Evolutionary conservation across 2,797 vertebrate genomes (phyloP).

Genomic region (Tenualosa thibaudeaui): DNA sequence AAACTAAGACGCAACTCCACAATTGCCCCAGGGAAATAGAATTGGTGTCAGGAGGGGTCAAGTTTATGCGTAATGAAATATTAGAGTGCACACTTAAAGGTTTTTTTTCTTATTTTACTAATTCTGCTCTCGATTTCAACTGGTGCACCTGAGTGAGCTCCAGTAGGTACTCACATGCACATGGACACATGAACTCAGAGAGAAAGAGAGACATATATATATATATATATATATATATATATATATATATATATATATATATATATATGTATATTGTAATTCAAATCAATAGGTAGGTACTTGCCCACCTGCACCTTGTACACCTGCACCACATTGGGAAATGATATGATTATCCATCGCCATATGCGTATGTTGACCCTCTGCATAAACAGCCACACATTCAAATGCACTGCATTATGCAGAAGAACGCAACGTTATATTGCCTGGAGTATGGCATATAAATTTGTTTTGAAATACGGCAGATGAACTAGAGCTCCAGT

Average conservation of each 20-base stretch:
- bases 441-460: neutral
- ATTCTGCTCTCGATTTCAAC: conserved; percentile 90
- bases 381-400: neutral
- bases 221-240: neutral
- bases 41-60: conserved; percentile 84
- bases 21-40: conserved; percentile 83
- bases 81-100: conserved; percentile 89
- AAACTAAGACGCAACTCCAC: conserved; percentile 72
- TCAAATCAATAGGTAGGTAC: neutral
- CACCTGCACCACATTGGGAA: neutral
- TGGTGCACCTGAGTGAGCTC: conserved; percentile 71
- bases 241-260: neutral
- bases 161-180: conserved; percentile 54
- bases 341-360: neutral
- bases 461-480: neutral
- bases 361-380: neutral
- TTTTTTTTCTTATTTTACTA: conserved; percentile 70
- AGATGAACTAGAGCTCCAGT: neutral
- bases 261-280: neutral
- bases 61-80: conserved; percentile 99
- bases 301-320: neutral
- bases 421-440: neutral
- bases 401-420: neutral
- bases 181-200: neutral
- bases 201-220: too few relatives aligned